A percentile compares a stretch with the other conserved stretches of the same genome.
Evolutionary conservation across 1,140 invertebrate genomes (phyloP).

Genomic region (Sminthurinus signatus): DNA sequence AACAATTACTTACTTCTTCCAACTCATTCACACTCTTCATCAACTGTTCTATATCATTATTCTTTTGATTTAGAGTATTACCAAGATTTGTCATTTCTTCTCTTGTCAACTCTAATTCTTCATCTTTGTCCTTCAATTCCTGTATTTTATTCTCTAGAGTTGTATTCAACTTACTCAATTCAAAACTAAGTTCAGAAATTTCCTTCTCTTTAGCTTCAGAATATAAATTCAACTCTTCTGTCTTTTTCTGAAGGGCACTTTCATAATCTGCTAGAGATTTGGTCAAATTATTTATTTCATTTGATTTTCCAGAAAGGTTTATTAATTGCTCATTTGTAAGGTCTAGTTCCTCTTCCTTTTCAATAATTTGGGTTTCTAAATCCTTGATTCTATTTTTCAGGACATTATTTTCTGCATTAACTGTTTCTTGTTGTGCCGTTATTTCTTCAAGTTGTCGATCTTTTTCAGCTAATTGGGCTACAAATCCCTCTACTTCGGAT

Average conservation of each 20-base stretch:
- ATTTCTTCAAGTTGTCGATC: slow-evolving; percentile 7
- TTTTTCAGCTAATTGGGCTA: background rate
- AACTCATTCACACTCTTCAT: background rate
- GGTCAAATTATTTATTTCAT: background rate
- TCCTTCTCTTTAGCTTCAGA: background rate
- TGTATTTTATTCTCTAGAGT: slow-evolving; percentile 45
- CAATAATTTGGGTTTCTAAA: background rate
- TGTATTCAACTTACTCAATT: background rate
- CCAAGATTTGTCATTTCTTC: background rate
- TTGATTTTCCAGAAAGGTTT: background rate
- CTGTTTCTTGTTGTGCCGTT: background rate
- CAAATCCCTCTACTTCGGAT: too few species aligned
- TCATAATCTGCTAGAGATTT: too few species aligned
- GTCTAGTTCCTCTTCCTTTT: slow-evolving; percentile 8
- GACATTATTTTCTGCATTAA: background rate
- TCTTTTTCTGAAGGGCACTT: background rate
- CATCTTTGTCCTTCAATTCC: slow-evolving; percentile 44
- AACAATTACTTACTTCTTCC: too few species aligned
- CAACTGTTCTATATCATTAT: slow-evolving; percentile 7
- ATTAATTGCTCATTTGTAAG: slow-evolving; percentile 5
- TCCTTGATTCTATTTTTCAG: background rate
- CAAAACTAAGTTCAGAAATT: background rate
- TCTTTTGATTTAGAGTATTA: background rate
- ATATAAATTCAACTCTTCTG: too few species aligned
- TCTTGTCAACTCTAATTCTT: background rate